These are phyloP conservation scores for Cavia aperea DNA, from an alignment of 2,113 vertebrate species.

Conservation along the genomic window DNA sequence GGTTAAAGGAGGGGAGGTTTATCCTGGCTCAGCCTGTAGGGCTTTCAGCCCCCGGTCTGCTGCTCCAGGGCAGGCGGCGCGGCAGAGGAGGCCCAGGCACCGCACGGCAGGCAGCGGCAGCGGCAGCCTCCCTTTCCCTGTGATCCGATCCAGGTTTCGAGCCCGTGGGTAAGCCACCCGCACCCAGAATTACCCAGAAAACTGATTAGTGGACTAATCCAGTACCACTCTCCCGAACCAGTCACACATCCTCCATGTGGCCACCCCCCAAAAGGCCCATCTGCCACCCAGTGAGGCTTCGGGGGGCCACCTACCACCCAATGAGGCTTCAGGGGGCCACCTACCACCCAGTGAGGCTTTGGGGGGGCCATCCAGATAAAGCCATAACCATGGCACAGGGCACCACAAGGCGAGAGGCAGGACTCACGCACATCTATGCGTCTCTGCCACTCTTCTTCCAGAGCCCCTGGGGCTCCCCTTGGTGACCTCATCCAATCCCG, in stretches of 20 bases:
- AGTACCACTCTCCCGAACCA: neutral
- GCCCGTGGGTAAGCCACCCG: neutral
- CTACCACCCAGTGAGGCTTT: neutral
- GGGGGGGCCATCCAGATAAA: neutral
- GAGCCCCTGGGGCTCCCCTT: neutral
- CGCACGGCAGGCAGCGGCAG: neutral
- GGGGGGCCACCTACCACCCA: neutral
- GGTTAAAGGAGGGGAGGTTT: neutral
- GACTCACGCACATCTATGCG: rapidly evolving
- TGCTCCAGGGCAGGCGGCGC: neutral
- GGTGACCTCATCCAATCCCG: neutral
- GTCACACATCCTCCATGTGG: neutral
- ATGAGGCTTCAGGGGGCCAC: neutral
- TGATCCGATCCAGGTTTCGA: neutral
- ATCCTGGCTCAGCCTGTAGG: neutral
- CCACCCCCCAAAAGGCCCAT: neutral
- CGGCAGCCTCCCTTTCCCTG: neutral
- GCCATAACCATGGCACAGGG: neutral
- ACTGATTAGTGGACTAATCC: neutral
- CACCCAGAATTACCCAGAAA: neutral
- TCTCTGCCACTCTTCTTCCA: neutral
- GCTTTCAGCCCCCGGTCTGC: neutral
- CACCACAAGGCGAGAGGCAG: neutral
- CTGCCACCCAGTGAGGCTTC: neutral
- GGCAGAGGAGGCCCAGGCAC: neutral